Base-by-base conservation (phyloP, 2,797 vertebrate species). In the Sebastiscus albofasciatus region DNA sequence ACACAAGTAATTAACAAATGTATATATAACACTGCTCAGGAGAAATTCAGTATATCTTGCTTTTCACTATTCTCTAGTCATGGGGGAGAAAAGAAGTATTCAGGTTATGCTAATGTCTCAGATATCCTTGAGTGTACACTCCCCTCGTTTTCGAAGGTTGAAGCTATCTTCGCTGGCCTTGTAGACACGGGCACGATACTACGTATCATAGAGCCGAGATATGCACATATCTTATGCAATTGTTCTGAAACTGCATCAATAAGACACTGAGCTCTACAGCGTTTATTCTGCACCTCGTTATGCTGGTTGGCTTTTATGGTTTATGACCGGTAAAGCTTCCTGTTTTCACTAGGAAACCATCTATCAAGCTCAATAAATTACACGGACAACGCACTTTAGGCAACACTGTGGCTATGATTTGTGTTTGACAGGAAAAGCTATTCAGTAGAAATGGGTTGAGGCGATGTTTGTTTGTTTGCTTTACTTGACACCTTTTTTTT, bases 401-500 rank as follows among this genome's bases (percentile, higher is more conserved):
- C 66, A 52, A 39, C 52, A n/a, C 20, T n/a, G 29, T 6, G 58
- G 49, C 62, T 36, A 9, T 82, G 9, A 83, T 91, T 69, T 83
- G 31, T 77, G 24, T 86, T 84, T 72, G 84, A 82, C 80, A 81
- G 85, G 77, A 89, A 86, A 78, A 29, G 20, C 72, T 16, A 5
- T 56, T 22, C 10, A 69, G 69, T 22, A 72, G 13, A 75, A 72
- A 66, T 9, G 54, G 56, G 27, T 27, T 4, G 12, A 84, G 34
- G 76, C 16, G 13, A 58, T 14, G 13, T 80, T 56, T 81, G 24
- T 9, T 49, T 71, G 34, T 54, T 72, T 31, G 58, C 55, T 39
- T 49, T 72, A 61, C 49, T 72, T 55, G 13, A 54, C 36, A 72
- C 22, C 36, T 66, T 61, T 58, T 70, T 39, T 34, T 39, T 34